Conservation (phyloP, 2,888 invertebrate species). For the Sialis lutaria region DNA sequence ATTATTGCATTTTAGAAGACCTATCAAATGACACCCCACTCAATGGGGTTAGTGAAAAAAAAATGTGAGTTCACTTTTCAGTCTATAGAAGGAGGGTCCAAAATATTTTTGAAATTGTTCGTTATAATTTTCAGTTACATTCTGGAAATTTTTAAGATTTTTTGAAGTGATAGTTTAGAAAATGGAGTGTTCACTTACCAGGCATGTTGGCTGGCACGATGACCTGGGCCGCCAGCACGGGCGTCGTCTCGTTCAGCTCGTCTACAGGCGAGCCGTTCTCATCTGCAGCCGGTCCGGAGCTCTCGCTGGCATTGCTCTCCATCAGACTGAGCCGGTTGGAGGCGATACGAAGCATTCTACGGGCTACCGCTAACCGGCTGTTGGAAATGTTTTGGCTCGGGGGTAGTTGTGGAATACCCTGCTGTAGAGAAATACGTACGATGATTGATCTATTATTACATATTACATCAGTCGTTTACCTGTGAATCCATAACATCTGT, state of each 20-base stretch:
- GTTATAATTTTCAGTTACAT: background rate
- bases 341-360: slow-evolving; percentile 29
- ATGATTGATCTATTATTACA: background rate
- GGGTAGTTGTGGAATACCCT: slow-evolving; percentile 28
- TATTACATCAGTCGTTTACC: background rate
- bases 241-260: slow-evolving; percentile 13
- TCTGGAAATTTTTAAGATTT: background rate
- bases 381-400: slow-evolving; percentile 30
- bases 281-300: slow-evolving; percentile 16
- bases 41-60: too few species aligned
- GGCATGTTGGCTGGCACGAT: slow-evolving; percentile 1
- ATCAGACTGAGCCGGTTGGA: slow-evolving; percentile 26
- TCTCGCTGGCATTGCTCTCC: slow-evolving; percentile 19
- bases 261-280: slow-evolving; percentile 11
- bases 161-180: too few species aligned
- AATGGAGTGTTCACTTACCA: too few species aligned
- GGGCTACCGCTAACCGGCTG: slow-evolving; percentile 31
- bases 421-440: slow-evolving; percentile 11
- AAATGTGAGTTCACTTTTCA: too few species aligned
- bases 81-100: too few species aligned
- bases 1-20: too few species aligned
- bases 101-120: too few species aligned
- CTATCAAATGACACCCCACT: too few species aligned
- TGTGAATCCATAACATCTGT: slow-evolving; percentile 26
- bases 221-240: slow-evolving; percentile 18